phyloP scores from a whole-genome alignment of 2,797 vertebrate genomes.

The Gobio occitaniae region DNA sequence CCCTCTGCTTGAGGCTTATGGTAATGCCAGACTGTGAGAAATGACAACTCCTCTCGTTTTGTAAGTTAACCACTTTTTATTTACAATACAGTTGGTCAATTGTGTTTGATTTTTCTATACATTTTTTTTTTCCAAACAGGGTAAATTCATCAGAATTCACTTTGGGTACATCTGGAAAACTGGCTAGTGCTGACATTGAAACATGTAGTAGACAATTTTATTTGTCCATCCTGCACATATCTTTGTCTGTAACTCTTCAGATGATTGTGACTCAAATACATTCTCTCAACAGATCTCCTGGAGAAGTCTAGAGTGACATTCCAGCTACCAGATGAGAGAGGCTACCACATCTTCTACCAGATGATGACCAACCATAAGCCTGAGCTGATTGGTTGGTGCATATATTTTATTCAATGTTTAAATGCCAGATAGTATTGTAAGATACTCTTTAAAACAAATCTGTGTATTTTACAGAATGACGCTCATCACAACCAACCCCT shows the following conservation, averaged over 20 bases:
- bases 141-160: conserved; percentile 61
- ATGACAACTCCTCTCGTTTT: conserved; percentile 92
- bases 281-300: conserved; percentile 80
- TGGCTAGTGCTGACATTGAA: conserved; percentile 62
- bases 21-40: conserved; percentile 90
- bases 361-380: conserved; percentile 85
- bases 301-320: conserved; percentile 89
- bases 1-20: conserved; percentile 76
- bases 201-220: conserved; percentile 50
- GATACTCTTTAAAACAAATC: rapidly evolving
- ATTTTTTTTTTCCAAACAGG: conserved; percentile 35
- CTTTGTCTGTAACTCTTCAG: background rate
- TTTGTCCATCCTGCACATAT: background rate
- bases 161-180: conserved; percentile 58
- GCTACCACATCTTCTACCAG: conserved; percentile 92
- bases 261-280: conserved; percentile 9
- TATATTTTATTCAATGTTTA: background rate
- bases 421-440: background rate
- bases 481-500: conserved; percentile 89
- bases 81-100: background rate
- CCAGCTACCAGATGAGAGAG: conserved; percentile 87
- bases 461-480: conserved; percentile 78
- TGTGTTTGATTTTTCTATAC: background rate
- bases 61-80: conserved; percentile 68
- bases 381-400: conserved; percentile 70